A percentile compares a stretch with the other conserved stretches of the same genome.
Conservation (phyloP, 2,888 invertebrate genomes). For the Lordiphosa andalusiaca region DNA sequence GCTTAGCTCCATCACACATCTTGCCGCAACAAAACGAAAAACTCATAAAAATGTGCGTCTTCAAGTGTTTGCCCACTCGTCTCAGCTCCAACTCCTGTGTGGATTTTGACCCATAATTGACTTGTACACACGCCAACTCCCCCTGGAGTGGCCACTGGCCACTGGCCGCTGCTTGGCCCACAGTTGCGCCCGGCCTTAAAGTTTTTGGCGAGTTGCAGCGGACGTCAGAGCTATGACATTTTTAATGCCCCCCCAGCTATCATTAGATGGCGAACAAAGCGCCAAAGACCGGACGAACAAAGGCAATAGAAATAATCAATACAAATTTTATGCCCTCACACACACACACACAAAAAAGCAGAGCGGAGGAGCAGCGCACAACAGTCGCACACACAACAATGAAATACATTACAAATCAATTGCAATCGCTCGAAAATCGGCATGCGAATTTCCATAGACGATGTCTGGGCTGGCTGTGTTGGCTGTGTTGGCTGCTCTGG, state of each 20-base stretch:
- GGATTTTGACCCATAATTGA: slow-evolving; percentile 75
- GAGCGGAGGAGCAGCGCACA: slow-evolving; percentile 11
- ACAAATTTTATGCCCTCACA: slow-evolving; percentile 66
- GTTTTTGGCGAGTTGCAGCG: slow-evolving; percentile 22
- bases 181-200: slow-evolving; percentile 21
- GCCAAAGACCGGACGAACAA: slow-evolving; percentile 57
- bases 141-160: slow-evolving; percentile 18
- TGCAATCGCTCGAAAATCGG: slow-evolving; percentile 75
- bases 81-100: slow-evolving; percentile 51
- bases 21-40: slow-evolving; percentile 24
- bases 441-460: slow-evolving; percentile 72
- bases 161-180: slow-evolving; percentile 18
- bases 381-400: slow-evolving; percentile 50
- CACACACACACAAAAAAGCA: slow-evolving; percentile 25
- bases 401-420: slow-evolving; percentile 75
- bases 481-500: slow-evolving; percentile 39
- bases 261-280: slow-evolving; percentile 72
- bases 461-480: slow-evolving; percentile 52
- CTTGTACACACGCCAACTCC: slow-evolving; percentile 67
- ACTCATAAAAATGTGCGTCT: slow-evolving; percentile 46
- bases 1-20: slow-evolving; percentile 2
- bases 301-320: slow-evolving; percentile 75
- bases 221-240: slow-evolving; percentile 60
- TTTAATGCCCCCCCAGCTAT: slow-evolving; percentile 73
- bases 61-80: slow-evolving; percentile 39